A percentile compares a stretch with the other conserved stretches of the same genome.
Conservation (phyloP, 2,113 vertebrate genomes). For the Origma solitaria region DNA sequence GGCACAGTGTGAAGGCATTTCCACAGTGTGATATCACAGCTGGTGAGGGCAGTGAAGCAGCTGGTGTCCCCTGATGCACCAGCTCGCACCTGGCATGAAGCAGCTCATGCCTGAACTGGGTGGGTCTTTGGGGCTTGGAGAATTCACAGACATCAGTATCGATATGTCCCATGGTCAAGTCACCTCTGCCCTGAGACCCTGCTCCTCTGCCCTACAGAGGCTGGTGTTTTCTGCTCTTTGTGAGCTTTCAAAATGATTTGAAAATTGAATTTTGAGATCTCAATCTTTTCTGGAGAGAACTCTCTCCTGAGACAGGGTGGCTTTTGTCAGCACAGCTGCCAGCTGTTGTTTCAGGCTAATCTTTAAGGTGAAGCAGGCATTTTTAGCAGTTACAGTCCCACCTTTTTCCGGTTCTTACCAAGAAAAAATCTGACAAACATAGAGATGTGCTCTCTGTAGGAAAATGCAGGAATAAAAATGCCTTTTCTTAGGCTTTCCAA, state of each 20-base stretch:
- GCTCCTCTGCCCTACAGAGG: background rate
- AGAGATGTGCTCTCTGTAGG: background rate
- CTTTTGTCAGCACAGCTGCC: background rate
- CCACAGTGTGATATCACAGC: accelerated
- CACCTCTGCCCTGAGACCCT: background rate
- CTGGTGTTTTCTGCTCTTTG: background rate
- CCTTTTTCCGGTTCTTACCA: background rate
- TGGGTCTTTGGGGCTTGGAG: background rate
- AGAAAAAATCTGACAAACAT: background rate
- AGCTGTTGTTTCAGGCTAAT: background rate
- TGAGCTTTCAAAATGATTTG: background rate
- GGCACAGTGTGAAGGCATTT: accelerated
- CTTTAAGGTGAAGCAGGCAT: background rate
- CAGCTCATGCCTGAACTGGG: background rate
- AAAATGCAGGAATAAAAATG: background rate
- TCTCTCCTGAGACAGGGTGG: background rate
- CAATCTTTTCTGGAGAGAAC: background rate
- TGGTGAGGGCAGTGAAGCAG: background rate
- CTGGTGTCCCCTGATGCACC: background rate
- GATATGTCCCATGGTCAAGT: accelerated
- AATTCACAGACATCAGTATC: background rate
- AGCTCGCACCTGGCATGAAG: background rate
- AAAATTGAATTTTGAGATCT: background rate
- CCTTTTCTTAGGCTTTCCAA: background rate
- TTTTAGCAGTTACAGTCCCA: background rate